Percentiles rank a stretch among this genome's conserved stretches.
Conservation (phyloP, 1,140 invertebrate genomes). For the Zophobas morio region DNA sequence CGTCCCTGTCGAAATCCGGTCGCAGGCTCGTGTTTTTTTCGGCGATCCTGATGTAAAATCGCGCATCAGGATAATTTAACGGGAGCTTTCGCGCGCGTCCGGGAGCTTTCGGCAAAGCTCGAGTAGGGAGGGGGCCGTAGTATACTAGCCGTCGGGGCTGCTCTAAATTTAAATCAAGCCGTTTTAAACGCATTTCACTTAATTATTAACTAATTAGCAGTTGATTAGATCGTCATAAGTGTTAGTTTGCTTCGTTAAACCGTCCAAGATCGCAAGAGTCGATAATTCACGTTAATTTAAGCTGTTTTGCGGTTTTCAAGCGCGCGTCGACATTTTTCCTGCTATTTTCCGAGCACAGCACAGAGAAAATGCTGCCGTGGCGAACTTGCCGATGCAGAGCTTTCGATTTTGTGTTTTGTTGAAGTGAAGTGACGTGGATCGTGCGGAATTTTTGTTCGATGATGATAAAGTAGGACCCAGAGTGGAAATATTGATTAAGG, state of each 20-base stretch:
- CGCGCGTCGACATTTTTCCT: conserved; percentile 47
- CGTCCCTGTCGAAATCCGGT: conserved; percentile 20
- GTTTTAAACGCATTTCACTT: conserved; percentile 62
- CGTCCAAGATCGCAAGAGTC: conserved; percentile 46
- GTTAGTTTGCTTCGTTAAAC: conserved; percentile 54
- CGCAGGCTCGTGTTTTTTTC: conserved; percentile 14
- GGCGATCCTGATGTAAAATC: conserved; percentile 43
- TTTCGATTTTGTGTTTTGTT: conserved; percentile 1
- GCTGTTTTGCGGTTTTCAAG: conserved; percentile 21
- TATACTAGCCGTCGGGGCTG: conserved; percentile 56
- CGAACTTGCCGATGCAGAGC: conserved; percentile 5
- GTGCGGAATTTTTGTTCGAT: conserved; percentile 31
- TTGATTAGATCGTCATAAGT: conserved; percentile 58
- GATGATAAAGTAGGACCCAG: conserved; percentile 42
- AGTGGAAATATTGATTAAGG: conserved; percentile 59
- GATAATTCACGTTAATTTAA: conserved; percentile 42
- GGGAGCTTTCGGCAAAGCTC: conserved; percentile 43
- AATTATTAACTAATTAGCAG: conserved; percentile 62
- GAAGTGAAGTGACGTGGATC: conserved; percentile 28
- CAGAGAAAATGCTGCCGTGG: conserved; percentile 3
- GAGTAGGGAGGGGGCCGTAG: conserved; percentile 52
- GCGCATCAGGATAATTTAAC: conserved; percentile 52
- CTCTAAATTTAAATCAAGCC: conserved; percentile 63
- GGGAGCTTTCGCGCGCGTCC: conserved; percentile 41
- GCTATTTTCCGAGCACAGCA: conserved; percentile 16